A percentile compares a stretch with the other conserved stretches of the same genome.
phyloP scores from a whole-genome alignment of 35 echinoderm and acorn worm species.

The Acanthaster planci region DNA sequence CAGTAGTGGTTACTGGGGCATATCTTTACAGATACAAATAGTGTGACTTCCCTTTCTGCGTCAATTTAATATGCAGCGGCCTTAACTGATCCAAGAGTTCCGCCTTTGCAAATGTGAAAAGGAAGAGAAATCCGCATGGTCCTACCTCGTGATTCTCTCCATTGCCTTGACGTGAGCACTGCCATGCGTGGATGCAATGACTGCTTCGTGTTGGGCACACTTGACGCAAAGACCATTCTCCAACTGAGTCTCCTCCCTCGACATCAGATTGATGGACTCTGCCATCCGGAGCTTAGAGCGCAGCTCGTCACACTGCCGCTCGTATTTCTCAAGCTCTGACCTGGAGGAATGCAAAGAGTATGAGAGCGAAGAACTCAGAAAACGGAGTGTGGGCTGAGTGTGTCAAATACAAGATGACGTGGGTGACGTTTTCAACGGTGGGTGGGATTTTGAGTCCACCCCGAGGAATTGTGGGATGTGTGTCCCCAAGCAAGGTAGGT shows the following conservation, averaged over 20 bases:
- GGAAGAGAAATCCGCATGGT: neutral
- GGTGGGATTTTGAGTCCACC: no score
- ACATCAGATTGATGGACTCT: slow-evolving; percentile 64
- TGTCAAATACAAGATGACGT: no score
- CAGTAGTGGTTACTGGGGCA: no score
- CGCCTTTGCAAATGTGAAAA: no score
- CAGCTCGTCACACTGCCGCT: slow-evolving; percentile 69
- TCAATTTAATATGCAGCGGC: no score
- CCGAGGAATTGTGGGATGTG: no score
- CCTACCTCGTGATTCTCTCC: slow-evolving; percentile 71
- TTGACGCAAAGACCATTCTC: slow-evolving; percentile 75
- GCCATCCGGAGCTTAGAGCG: slow-evolving; percentile 68
- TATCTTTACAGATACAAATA: no score
- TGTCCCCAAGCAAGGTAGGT: no score
- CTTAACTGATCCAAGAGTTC: no score
- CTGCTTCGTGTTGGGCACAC: slow-evolving; percentile 87
- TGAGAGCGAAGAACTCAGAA: neutral
- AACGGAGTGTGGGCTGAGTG: no score
- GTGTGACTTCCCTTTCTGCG: no score
- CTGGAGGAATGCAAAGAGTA: slow-evolving; percentile 6
- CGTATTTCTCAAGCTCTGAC: slow-evolving; percentile 77
- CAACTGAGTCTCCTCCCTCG: slow-evolving; percentile 40
- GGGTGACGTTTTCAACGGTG: no score
- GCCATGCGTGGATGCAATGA: slow-evolving; percentile 40
- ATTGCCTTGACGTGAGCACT: slow-evolving; percentile 51